Evolutionary conservation across 2,888 invertebrate genomes (phyloP), one percentile per base, ranked within the genome.

Genomic region (Lepidochitona cinerea): DNA sequence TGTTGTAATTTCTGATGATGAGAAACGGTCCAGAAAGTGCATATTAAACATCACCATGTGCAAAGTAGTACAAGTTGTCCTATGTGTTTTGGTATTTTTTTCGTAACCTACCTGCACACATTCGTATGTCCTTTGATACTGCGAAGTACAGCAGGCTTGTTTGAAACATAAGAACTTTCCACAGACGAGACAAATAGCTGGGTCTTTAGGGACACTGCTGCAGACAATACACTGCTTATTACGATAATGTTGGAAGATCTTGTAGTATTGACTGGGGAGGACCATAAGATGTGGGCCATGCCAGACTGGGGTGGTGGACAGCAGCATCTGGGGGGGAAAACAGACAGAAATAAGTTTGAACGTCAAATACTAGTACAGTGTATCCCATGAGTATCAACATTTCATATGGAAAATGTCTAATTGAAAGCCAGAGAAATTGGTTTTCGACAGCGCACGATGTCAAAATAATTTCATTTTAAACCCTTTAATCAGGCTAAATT

Each of bases 161-260:
- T 88, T 81, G 85, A 97, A 93, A 91, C 98, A 98, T 71, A 98
- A 95, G 83, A 97, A 94, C 70, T 95, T 95, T 79, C 97, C 97
- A 92, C 98, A 98, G 75, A 97, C 92, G 84, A 98, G 93, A 91
- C 98, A 98, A 81, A 98, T 94, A 83, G 96, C 96, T 41, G 97
- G 96, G 91, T 98, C 96, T 86, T 94, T 94, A 79, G 98, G 98
- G 85, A 96, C 94, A 79, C 94, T 94, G 87, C 95, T 95, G 92
- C 98, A 98, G 87, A 95, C 95, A 82, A 93, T 93, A 92, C 98
- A 98, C 77, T 94, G 94, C 84, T 95, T 93, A 90, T 96, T 95
- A 90, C 97, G 96, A 92, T 97, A 98, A 92, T 95, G 96, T 90
- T 95, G 95, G 90, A 97, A 97, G 78, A 97, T 94, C 85, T 95